Conservation (phyloP, 2,113 vertebrate genomes). For the Rhizomys pruinosus region DNA sequence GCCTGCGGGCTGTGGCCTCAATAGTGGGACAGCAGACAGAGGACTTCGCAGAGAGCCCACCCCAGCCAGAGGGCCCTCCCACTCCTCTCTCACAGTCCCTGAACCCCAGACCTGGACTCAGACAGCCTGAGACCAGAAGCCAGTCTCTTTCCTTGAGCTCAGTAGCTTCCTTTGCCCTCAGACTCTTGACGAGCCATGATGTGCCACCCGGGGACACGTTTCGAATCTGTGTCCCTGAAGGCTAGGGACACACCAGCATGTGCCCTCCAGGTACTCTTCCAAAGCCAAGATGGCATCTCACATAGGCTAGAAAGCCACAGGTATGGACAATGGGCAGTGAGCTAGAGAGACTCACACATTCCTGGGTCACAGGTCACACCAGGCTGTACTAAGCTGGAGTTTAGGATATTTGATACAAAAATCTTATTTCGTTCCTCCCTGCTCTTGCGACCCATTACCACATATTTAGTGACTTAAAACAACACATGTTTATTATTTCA, state of each 20-base stretch:
- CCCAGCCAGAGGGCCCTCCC: neutral
- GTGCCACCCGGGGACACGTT: neutral
- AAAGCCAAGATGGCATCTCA: neutral
- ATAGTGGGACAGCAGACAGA: neutral
- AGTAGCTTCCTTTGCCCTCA: neutral
- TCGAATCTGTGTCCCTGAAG: neutral
- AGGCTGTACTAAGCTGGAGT: neutral
- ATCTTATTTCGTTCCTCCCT: neutral
- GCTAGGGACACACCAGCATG: neutral
- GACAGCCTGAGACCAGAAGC: neutral
- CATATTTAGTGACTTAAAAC: conserved; percentile 18
- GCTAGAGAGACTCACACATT: neutral
- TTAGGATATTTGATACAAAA: neutral
- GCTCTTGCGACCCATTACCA: conserved; percentile 32
- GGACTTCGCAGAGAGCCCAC: neutral
- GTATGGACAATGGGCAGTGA: neutral
- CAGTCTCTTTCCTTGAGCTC: neutral
- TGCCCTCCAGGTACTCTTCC: neutral
- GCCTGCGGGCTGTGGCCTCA: neutral
- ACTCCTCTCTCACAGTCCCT: neutral
- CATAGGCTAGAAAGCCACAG: neutral
- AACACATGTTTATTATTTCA: conserved; percentile 20
- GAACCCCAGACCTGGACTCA: no score
- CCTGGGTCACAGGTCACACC: neutral
- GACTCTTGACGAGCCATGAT: neutral